A percentile compares a stretch with the other conserved stretches of the same genome.
Evolutionary conservation across 2,797 vertebrate genomes (phyloP).

Genomic region (Sebastes trivittatus): DNA sequence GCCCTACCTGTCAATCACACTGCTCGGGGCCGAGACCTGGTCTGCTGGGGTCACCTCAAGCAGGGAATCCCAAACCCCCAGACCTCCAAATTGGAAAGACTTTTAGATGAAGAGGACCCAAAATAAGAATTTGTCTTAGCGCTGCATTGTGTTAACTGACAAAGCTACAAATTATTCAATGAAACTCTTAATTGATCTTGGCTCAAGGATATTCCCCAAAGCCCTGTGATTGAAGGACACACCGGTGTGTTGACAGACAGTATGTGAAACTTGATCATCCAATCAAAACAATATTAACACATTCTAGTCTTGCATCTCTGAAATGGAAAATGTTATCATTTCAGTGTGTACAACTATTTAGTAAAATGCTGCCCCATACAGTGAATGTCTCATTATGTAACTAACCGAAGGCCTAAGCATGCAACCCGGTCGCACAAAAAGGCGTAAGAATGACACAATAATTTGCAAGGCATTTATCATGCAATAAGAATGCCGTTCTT

Average conservation of each 20-base stretch:
- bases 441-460: no score
- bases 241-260: background rate
- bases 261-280: slow-evolving; percentile 8
- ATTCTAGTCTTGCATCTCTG: background rate
- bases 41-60: slow-evolving; percentile 63
- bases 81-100: slow-evolving; percentile 45
- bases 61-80: slow-evolving; percentile 59
- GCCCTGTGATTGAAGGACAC: slow-evolving; percentile 4
- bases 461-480: background rate
- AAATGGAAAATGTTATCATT: background rate
- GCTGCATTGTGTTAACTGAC: slow-evolving; percentile 5
- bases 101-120: slow-evolving; percentile 14
- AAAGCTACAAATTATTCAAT: slow-evolving; percentile 28
- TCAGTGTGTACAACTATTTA: background rate
- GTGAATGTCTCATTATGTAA: background rate
- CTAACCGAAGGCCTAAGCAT: background rate
- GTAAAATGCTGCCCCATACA: background rate
- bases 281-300: slow-evolving; percentile 13
- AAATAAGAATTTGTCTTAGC: slow-evolving; percentile 22
- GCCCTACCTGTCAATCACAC: slow-evolving; percentile 74
- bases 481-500: background rate
- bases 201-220: slow-evolving; percentile 1
- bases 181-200: slow-evolving; percentile 15
- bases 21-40: slow-evolving; percentile 41
- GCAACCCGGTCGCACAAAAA: background rate